Evolutionary conservation across 1,140 invertebrate genomes (phyloP), one percentile per base, ranked within the genome.

Genomic region (Oryctes rhinoceros): DNA sequence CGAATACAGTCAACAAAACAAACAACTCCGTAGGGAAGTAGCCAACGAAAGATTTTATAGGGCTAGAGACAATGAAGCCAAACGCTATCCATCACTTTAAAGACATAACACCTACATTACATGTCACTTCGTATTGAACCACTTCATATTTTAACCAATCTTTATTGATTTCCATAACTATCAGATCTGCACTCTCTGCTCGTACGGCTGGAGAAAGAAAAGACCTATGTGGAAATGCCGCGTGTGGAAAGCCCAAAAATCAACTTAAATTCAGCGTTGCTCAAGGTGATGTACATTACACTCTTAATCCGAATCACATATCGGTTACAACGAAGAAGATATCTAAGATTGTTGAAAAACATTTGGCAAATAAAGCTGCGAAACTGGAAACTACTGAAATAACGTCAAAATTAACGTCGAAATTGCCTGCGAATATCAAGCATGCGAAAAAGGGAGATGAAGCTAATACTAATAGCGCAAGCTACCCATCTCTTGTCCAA

Each of bases 1-100:
- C 15, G 90, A 91, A 39, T 90, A 90, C 49, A 89, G 86, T 47
- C 88, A 89, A 77, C 89, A 91, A 85, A 88, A 91, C 67, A 88
- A 85, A 37, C 88, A 90, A 44, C 87, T 91, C 30, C 88, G 89
- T 74, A 86, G 90, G 80, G 88, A 91, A 83, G 87, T 91, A 4
- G 91, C 89, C 3, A 90, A 91, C 75, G 90, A 91, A 84, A 87
- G 89, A 76, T 91, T 90, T 82, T 76, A 77, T 79, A 84, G 82
- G 76, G 81, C 84, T 47, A 81, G 81, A 65, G 81, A 82, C 9
- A 84, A 84, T 67, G 81, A 84, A 15, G 82, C 80, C 62, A 83
- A 83, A 82, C 81, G 83, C 65, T 86, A 85, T 83, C 85, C 86
- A 9, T 87, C 86, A 3, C 78, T 83, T 71, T 83, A 83, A 71